Evolutionary conservation across 2,113 vertebrate genomes (phyloP).

Genomic region (Rhagologus leucostigma): DNA sequence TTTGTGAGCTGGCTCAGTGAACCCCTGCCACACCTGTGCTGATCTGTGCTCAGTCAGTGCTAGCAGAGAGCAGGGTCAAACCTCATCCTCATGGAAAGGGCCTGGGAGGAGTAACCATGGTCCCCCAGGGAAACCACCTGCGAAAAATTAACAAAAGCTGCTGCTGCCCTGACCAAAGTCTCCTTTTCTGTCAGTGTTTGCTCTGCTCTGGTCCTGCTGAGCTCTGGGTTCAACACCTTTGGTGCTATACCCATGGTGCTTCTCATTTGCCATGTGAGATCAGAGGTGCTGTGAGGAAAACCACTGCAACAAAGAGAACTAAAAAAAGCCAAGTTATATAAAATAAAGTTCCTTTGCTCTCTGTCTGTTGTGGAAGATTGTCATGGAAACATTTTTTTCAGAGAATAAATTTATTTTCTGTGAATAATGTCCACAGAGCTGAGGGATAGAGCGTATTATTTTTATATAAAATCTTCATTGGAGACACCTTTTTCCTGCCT

Average conservation of each 20-base stretch:
- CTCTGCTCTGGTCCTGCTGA: background rate
- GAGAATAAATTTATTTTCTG: conserved; percentile 53
- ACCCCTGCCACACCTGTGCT: background rate
- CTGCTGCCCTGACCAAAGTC: background rate
- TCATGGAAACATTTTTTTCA: conserved; percentile 61
- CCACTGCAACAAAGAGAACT: conserved; percentile 33
- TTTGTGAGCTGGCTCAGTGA: background rate
- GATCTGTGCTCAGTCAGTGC: background rate
- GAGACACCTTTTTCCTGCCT: background rate
- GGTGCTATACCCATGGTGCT: background rate
- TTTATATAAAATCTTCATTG: background rate
- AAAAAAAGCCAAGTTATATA: conserved; percentile 55
- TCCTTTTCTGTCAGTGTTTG: background rate
- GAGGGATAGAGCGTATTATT: background rate
- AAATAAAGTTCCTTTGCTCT: conserved; percentile 52
- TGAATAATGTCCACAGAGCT: conserved; percentile 15
- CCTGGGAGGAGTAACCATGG: background rate
- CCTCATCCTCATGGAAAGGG: background rate
- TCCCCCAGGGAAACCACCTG: background rate
- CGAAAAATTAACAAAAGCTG: background rate
- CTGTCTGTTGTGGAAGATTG: conserved; percentile 59
- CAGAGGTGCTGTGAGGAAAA: background rate
- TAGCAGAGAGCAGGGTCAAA: background rate
- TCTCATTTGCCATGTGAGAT: background rate
- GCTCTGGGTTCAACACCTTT: background rate